Evolutionary conservation across 2,797 vertebrate species (phyloP).

Genomic region (Aeoliscus strigatus): DNA sequence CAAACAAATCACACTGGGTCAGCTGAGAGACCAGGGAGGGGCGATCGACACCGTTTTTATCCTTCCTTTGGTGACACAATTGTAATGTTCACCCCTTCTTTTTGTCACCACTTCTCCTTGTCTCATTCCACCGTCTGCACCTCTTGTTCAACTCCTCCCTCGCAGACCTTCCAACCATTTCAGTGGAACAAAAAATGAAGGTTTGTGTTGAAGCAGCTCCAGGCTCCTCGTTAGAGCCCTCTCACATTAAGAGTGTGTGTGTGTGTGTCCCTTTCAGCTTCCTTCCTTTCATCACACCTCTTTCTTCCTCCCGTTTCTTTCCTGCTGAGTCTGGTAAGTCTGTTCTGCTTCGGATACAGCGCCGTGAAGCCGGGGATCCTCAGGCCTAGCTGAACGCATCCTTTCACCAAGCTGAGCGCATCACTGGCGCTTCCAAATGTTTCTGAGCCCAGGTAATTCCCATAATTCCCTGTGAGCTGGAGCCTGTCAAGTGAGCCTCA

Average conservation of each 20-base stretch:
- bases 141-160: no score
- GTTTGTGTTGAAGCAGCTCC: constrained; percentile 17
- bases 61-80: not conserved
- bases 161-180: constrained; percentile 25
- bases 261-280: not conserved
- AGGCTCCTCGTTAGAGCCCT: not conserved
- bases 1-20: constrained; percentile 50
- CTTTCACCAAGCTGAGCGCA: constrained; percentile 11
- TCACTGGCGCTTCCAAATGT: constrained; percentile 2
- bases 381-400: constrained; percentile 9
- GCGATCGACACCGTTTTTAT: constrained; percentile 11
- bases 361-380: constrained; percentile 18
- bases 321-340: constrained; percentile 23
- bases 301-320: not conserved
- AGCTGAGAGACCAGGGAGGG: constrained; percentile 28
- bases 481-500: constrained; percentile 2
- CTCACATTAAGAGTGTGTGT: not conserved
- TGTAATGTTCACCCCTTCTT: constrained; percentile 4
- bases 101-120: constrained; percentile 6
- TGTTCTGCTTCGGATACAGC: constrained; percentile 20
- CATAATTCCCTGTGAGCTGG: constrained; percentile 23
- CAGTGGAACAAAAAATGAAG: constrained; percentile 30
- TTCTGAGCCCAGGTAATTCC: constrained; percentile 39
- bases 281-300: not conserved
- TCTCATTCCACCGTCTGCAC: not conserved